Evolutionary conservation across 2,113 vertebrate genomes (phyloP), one percentile per base, ranked within the genome.

Genomic region (Anoura caudifer): DNA sequence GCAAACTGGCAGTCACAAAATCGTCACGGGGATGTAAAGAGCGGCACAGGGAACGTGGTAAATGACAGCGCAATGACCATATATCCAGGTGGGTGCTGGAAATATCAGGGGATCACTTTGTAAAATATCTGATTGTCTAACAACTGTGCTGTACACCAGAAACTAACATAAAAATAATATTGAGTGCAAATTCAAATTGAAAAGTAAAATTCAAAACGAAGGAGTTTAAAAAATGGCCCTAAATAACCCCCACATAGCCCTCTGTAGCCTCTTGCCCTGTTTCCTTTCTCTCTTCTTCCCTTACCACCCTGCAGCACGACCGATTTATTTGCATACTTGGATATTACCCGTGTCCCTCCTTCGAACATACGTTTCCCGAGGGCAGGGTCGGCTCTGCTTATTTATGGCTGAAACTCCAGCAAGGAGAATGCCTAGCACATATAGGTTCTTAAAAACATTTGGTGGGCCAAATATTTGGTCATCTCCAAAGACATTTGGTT

Each of bases 31-130:
- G 16, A n/a, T 33, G 73, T 76, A 2, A 33, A 76, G 45, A 1
- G 1, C 9, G 13, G 45, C 45, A 19, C 1, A 13, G 45, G 4
- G 31, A 50, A 12, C 19, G 12, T 1, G n/a, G 45, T 22, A 31
- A 52, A 52, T 33, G 33, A 13, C 1, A 50, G 17, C 52, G 75
- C 20, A 20, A 33, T n/a, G 12, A 12, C 31, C 10, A 20, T 2
- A 31, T 20, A 7, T 4, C 28, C 73, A 76, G 73, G 5, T 33
- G 45, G 45, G 10, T 12, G 12, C 26, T 50, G 31, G 45, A 52
- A 77, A 77, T n/a, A 20, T n/a, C 31, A 1, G 31, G 17, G 43
- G 15, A 0, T 26, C 43, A 17, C 9, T 11, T 6, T 12, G 45
- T n/a, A 20, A 5, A 76, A 31, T n/a, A 50, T 5, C 10, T 33